Conservation (phyloP, 1,140 invertebrate species). For the Penaeus vannamei region DNA sequence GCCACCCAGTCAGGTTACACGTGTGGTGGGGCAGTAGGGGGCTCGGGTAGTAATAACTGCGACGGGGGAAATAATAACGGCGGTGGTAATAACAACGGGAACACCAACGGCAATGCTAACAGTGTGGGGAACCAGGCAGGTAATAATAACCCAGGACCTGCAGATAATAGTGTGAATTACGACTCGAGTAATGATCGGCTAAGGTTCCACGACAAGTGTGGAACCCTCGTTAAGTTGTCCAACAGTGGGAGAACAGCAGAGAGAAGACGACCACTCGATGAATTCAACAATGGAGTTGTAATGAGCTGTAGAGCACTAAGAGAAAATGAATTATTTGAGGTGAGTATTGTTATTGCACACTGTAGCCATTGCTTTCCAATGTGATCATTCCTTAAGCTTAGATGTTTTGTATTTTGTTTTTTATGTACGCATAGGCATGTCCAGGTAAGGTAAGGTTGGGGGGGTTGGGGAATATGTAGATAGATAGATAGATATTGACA, state of each 20-base stretch:
- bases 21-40: constrained; percentile 51
- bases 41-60: constrained; percentile 44
- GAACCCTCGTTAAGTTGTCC: constrained; percentile 89
- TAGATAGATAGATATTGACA: too few species aligned
- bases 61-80: neutral
- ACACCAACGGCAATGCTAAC: constrained; percentile 30
- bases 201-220: constrained; percentile 90
- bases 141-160: constrained; percentile 4
- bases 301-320: constrained; percentile 89
- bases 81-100: neutral
- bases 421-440: too few species aligned
- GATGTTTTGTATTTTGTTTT: neutral
- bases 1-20: constrained; percentile 46
- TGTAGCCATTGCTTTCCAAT: neutral
- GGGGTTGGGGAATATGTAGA: too few species aligned
- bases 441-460: too few species aligned
- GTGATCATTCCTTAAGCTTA: neutral
- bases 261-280: constrained; percentile 87
- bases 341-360: constrained; percentile 70
- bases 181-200: constrained; percentile 74
- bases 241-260: constrained; percentile 88
- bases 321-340: constrained; percentile 94
- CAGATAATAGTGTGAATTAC: constrained; percentile 60
- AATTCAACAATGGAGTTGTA: constrained; percentile 94
- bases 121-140: constrained; percentile 16